Evolutionary conservation across 2,888 invertebrate species (phyloP), one percentile per base, ranked within the genome.

Genomic region (Acanthoscelides obtectus): DNA sequence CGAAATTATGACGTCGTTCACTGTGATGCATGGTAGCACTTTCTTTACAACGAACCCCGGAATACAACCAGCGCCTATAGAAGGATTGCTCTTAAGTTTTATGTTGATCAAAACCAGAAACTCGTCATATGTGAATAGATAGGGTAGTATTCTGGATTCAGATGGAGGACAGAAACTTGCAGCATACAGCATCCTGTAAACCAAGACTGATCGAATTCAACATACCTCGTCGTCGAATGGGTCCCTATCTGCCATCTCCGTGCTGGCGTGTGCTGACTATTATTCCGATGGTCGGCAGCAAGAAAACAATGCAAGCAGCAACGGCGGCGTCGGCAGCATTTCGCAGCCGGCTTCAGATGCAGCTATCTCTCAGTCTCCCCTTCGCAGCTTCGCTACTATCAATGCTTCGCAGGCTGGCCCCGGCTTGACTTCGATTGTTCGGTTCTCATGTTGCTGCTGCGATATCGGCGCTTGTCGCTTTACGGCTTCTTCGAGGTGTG

Each of bases 221-320:
- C 77, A 77, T 71, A 78, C 78, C 76, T 79, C 79, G 71, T 79
- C 79, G 70, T 79, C 78, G 71, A 78, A 79, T 20, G 77, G 79
- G 76, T 78, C 79, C 75, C 76, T 77, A 71, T 78, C 77, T 22
- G 78, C 77, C 78, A 78, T 79, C 66, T 66, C 45, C 45, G 45
- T 45, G 45, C 12, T 45, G 45, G 45, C 17, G 12, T n/a, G n/a
- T n/a, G 45, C 45, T 45, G 45, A 17, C 45, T 5, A 25, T 45
- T 45, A 45, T 45, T 45, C 45, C 6, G 45, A 45, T 1, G 45
- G 45, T 45, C 45, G 45, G 45, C 45, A 17, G 45, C 45, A 45
- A 45, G 45, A 45, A 45, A 12, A 45, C 45, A 45, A 45, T 45
- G 12, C 45, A 25, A 8, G 25, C 25, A 8, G 3, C 25, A 8